Evolutionary conservation across 2,797 vertebrate species (phyloP).

Genomic region (Sebastes jordani): DNA sequence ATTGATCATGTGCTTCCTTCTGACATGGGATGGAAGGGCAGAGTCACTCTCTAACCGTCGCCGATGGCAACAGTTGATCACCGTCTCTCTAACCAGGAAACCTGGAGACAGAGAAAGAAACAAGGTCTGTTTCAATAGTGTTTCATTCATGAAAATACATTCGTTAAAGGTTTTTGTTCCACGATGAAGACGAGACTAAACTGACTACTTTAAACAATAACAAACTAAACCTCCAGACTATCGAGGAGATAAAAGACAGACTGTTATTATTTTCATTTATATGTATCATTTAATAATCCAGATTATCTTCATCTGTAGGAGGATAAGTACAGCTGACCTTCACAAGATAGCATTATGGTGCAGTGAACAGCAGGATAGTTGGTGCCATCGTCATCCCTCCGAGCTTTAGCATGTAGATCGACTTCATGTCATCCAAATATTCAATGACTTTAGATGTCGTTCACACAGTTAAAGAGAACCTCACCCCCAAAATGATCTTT

Average conservation of each 20-base stretch:
- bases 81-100: constrained; percentile 90
- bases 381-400: too few relatives aligned
- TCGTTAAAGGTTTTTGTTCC: not conserved
- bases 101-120: constrained; percentile 72
- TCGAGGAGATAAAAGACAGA: not conserved
- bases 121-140: not conserved
- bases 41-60: constrained; percentile 92
- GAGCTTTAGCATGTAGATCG: too few relatives aligned
- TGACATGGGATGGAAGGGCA: constrained; percentile 89
- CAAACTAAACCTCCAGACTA: not conserved
- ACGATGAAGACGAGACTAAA: not conserved
- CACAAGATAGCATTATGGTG: too few relatives aligned
- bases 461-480: too few relatives aligned
- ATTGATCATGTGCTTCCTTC: constrained; percentile 91
- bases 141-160: not conserved
- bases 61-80: constrained; percentile 90
- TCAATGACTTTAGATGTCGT: too few relatives aligned
- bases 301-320: not conserved
- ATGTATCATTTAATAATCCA: not conserved
- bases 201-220: not conserved
- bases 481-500: too few relatives aligned
- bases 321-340: too few relatives aligned
- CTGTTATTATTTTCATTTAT: not conserved
- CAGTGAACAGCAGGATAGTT: too few relatives aligned
- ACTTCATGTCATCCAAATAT: too few relatives aligned